Conservation (phyloP, 2,113 vertebrate species). For the Melanerpes formicivorus region DNA sequence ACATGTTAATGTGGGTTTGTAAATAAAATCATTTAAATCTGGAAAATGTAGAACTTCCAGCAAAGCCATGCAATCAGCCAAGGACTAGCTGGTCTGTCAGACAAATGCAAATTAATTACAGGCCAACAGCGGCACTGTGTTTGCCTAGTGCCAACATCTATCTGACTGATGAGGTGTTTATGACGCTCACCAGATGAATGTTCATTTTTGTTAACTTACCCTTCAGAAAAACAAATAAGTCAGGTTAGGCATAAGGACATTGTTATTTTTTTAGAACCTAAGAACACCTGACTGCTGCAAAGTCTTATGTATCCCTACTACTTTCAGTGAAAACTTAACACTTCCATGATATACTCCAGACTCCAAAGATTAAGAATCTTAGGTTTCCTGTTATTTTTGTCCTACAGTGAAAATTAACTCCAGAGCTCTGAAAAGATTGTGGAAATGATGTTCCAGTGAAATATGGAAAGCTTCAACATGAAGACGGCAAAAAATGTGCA, state of each 20-base stretch:
- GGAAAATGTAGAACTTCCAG: slow-evolving; percentile 4
- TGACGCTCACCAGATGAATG: neutral
- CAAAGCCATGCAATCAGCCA: neutral
- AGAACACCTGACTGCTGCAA: neutral
- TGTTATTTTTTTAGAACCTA: neutral
- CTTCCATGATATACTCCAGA: neutral
- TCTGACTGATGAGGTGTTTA: slow-evolving; percentile 21
- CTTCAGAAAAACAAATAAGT: neutral
- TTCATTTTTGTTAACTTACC: neutral
- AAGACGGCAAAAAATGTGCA: neutral
- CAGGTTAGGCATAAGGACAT: neutral
- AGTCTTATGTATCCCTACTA: neutral
- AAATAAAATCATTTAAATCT: neutral
- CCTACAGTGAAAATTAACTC: neutral
- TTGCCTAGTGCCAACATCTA: neutral
- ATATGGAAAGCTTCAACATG: neutral
- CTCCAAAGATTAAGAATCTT: neutral
- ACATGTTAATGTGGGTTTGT: neutral
- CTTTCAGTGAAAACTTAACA: neutral
- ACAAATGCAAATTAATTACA: slow-evolving; percentile 22
- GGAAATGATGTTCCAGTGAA: neutral
- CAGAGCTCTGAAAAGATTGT: neutral
- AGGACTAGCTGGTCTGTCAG: neutral
- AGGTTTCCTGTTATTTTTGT: slow-evolving; percentile 14
- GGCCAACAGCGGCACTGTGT: neutral